Conservation (phyloP, 2,113 vertebrate genomes). For the Rhizomys pruinosus region DNA sequence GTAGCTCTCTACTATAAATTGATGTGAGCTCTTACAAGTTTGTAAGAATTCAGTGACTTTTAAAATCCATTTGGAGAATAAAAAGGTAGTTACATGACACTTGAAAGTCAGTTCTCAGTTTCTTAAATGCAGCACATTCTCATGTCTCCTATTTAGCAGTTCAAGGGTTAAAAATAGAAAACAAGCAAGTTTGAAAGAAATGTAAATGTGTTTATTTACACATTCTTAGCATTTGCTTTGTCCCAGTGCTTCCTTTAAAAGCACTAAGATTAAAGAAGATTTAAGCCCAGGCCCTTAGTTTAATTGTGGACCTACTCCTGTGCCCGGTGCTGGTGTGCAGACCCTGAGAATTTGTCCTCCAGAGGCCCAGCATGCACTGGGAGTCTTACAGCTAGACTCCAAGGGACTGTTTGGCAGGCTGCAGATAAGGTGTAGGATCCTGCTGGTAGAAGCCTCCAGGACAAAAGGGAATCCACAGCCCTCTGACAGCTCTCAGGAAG, state of each 20-base stretch:
- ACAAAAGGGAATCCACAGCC: neutral
- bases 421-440: neutral
- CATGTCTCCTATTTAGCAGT: neutral
- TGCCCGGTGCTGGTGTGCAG: neutral
- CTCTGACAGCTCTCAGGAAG: neutral
- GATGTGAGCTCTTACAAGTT: neutral
- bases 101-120: neutral
- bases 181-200: conserved; percentile 36
- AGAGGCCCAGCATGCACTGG: neutral
- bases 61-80: neutral
- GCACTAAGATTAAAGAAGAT: neutral
- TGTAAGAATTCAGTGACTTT: neutral
- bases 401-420: neutral
- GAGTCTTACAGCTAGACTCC: neutral
- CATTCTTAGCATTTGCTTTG: conserved; percentile 1
- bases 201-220: conserved; percentile 42
- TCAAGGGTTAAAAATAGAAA: conserved; percentile 26
- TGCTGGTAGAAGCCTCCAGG: neutral
- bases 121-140: neutral
- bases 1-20: neutral
- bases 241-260: neutral
- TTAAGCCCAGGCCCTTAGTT: conserved; percentile 6
- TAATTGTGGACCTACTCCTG: neutral
- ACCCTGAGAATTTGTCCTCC: neutral
- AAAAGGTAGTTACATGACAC: neutral